Evolutionary conservation across 2,113 vertebrate genomes (phyloP).

Genomic region (Telmatochromis sp.): DNA sequence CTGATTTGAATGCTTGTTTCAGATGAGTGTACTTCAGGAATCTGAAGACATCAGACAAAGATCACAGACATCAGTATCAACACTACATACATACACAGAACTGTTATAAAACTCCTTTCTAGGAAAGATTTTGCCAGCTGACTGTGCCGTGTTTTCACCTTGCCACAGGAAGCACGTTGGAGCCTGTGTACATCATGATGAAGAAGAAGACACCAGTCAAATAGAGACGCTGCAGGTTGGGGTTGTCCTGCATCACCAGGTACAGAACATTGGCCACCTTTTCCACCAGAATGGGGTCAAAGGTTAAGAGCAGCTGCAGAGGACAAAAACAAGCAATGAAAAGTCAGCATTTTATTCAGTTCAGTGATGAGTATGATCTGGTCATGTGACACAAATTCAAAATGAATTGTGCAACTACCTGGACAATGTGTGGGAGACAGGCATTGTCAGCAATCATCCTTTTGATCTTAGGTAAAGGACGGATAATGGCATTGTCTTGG

Average conservation of each 20-base stretch:
- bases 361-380: background rate
- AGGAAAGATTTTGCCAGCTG: background rate
- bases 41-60: conserved; percentile 56
- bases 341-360: background rate
- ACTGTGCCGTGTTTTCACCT: conserved; percentile 70
- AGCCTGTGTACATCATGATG: conserved; percentile 99
- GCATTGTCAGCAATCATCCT: conserved; percentile 89
- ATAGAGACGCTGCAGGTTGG: conserved; percentile 94
- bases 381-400: background rate
- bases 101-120: background rate
- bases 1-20: conserved; percentile 97
- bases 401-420: conserved; percentile 67
- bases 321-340: background rate
- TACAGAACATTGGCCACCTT: conserved; percentile 90
- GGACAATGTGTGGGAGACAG: conserved; percentile 94
- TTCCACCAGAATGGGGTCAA: conserved; percentile 98
- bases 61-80: background rate
- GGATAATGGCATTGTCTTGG: conserved; percentile 94
- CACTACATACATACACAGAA: background rate
- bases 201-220: conserved; percentile 97
- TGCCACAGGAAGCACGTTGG: conserved; percentile 95
- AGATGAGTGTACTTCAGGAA: conserved; percentile 96
- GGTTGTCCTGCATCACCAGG: conserved; percentile 95
- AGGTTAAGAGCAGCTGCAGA: conserved; percentile 88
- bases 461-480: conserved; percentile 93